Percentiles rank a stretch among this genome's conserved stretches.
Conservation (phyloP, 2,888 invertebrate genomes). For the Orchesella flavescens region DNA sequence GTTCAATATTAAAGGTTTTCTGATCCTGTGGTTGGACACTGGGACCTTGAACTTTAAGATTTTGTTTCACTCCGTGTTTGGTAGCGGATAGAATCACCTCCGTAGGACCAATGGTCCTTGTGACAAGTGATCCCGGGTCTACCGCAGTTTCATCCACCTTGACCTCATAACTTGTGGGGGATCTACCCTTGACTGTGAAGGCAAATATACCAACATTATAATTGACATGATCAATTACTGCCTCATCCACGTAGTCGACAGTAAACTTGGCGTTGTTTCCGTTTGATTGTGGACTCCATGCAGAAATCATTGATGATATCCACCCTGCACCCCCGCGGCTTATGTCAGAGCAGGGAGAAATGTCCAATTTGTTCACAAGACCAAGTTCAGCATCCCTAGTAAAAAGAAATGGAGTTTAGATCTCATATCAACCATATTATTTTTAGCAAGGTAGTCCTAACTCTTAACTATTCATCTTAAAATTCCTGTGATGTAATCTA, state of each 20-base stretch:
- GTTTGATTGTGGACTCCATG: no score
- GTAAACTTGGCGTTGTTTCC: neutral
- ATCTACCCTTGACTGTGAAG: neutral
- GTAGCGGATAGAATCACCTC: neutral
- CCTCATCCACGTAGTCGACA: neutral
- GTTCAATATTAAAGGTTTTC: no score
- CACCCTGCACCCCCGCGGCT: neutral
- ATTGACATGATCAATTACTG: neutral
- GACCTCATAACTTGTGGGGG: neutral
- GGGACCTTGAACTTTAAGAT: neutral
- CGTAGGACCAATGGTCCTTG: neutral
- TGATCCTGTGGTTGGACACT: neutral
- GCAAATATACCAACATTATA: constrained; percentile 6
- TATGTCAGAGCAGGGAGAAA: neutral
- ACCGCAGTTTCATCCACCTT: neutral
- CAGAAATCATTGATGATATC: neutral
- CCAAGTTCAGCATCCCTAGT: no score
- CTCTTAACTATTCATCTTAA: neutral
- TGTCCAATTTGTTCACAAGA: neutral
- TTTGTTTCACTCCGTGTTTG: neutral
- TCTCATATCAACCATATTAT: no score
- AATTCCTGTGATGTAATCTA: no score
- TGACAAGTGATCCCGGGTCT: neutral
- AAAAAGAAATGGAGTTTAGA: no score
- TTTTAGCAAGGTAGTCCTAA: no score